These are phyloP conservation scores for Sicus ferrugineus DNA, from an alignment of 2,888 invertebrate genomes.

Conservation along the genomic window DNA sequence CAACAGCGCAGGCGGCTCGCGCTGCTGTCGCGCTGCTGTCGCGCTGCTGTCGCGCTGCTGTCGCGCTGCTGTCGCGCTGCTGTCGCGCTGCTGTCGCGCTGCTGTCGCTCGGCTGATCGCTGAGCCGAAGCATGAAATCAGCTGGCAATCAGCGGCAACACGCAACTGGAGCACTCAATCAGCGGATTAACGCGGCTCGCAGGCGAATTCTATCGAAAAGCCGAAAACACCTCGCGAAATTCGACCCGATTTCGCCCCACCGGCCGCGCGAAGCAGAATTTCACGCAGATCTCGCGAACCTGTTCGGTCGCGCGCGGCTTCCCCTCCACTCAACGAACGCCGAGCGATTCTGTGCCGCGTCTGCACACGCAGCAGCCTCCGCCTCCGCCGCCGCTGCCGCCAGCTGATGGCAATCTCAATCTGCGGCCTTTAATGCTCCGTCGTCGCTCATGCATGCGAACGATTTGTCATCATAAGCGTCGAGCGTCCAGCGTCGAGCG, in stretches of 20 bases:
- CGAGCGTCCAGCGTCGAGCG: slow-evolving; percentile 16
- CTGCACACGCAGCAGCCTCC: neutral
- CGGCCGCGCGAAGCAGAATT: too few species aligned
- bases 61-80: neutral
- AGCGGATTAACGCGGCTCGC: slow-evolving; percentile 17
- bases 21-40: neutral
- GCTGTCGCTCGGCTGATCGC: neutral
- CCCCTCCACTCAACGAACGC: slow-evolving; percentile 30
- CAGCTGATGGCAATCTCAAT: slow-evolving; percentile 5
- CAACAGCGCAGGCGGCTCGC: neutral
- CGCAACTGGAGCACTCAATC: slow-evolving; percentile 14
- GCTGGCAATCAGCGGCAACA: too few species aligned
- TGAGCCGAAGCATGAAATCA: too few species aligned
- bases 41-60: neutral
- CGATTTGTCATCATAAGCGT: slow-evolving; percentile 33
- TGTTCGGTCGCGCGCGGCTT: neutral
- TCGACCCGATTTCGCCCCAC: neutral
- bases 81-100: too few species aligned
- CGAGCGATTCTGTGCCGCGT: neutral
- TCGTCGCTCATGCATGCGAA: slow-evolving; percentile 18
- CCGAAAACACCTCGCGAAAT: neutral
- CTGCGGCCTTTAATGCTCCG: neutral
- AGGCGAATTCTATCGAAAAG: slow-evolving; percentile 1
- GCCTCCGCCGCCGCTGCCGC: neutral
- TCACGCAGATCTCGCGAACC: too few species aligned